Evolutionary conservation across 2,888 invertebrate genomes (phyloP).

Genomic region (Minunthozetes semirufus): DNA sequence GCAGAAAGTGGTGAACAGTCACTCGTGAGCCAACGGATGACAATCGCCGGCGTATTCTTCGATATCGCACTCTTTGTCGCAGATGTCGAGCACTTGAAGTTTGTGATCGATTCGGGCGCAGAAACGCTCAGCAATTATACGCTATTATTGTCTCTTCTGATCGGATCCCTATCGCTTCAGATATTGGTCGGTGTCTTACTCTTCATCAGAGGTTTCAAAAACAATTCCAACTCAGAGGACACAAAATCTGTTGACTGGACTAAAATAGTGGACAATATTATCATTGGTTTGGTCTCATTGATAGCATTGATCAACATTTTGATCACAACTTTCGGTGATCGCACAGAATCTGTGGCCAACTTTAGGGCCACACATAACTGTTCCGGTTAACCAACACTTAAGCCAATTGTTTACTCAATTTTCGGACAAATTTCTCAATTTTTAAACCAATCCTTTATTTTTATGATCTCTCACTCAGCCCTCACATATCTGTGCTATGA

Average conservation of each 20-base stretch:
- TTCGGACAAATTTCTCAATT: too few relatives aligned
- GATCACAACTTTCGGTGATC: slow-evolving; percentile 38
- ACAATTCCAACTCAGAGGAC: neutral
- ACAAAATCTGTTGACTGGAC: slow-evolving; percentile 23
- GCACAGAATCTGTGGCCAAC: neutral
- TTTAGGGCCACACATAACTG: too few relatives aligned
- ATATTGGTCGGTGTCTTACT: slow-evolving; percentile 11
- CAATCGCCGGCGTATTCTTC: slow-evolving; percentile 42
- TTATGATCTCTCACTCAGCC: too few relatives aligned
- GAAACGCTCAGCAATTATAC: slow-evolving; percentile 38
- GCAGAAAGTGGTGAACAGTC: neutral
- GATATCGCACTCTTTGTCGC: slow-evolving; percentile 42
- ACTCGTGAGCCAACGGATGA: slow-evolving; percentile 37
- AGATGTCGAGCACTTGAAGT: slow-evolving; percentile 42
- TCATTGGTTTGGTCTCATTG: slow-evolving; percentile 40
- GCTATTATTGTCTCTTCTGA: slow-evolving; percentile 38
- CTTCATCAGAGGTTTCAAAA: slow-evolving; percentile 37
- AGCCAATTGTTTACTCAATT: too few relatives aligned
- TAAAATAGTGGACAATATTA: slow-evolving; percentile 39
- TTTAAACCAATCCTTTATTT: too few relatives aligned
- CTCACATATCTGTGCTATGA: too few relatives aligned
- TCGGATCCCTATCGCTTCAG: slow-evolving; percentile 40
- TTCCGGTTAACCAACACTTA: too few relatives aligned
- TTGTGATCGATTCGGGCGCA: slow-evolving; percentile 39
- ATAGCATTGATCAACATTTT: slow-evolving; percentile 42